These are phyloP conservation scores for Fabriciana adippe DNA, from an alignment of 2,888 invertebrate species.

Conservation along the genomic window DNA sequence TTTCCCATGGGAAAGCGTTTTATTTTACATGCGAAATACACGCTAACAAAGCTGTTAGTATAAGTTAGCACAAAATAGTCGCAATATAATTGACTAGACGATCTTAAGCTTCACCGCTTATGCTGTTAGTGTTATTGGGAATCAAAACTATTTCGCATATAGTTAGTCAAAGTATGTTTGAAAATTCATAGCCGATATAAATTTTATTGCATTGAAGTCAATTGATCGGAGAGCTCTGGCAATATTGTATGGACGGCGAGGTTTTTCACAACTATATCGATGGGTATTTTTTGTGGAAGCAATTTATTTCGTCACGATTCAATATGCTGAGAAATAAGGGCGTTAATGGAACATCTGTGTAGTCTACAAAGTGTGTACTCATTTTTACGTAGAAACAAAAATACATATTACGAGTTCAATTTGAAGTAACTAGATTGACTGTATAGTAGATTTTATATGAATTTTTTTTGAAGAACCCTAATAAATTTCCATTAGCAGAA, in stretches of 20 bases:
- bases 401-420: constrained; percentile 9
- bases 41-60: background rate
- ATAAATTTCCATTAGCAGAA: no score
- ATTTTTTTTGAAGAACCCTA: background rate
- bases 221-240: constrained; percentile 32
- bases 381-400: constrained; percentile 24
- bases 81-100: background rate
- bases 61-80: background rate
- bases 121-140: constrained; percentile 7
- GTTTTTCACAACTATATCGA: constrained; percentile 34
- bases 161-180: constrained; percentile 31
- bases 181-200: constrained; percentile 38
- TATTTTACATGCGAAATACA: constrained; percentile 3
- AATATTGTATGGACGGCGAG: constrained; percentile 34
- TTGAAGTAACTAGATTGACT: constrained; percentile 16
- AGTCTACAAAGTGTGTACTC: constrained; percentile 26
- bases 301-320: constrained; percentile 31
- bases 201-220: constrained; percentile 37
- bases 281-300: constrained; percentile 28
- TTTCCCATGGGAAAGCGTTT: background rate
- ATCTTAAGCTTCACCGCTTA: background rate
- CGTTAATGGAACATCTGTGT: constrained; percentile 24
- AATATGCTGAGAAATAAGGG: constrained; percentile 22
- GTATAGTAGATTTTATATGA: constrained; percentile 18
- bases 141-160: constrained; percentile 29